Conservation (phyloP, 2,888 invertebrate genomes). For the Clepsis dumicolana region DNA sequence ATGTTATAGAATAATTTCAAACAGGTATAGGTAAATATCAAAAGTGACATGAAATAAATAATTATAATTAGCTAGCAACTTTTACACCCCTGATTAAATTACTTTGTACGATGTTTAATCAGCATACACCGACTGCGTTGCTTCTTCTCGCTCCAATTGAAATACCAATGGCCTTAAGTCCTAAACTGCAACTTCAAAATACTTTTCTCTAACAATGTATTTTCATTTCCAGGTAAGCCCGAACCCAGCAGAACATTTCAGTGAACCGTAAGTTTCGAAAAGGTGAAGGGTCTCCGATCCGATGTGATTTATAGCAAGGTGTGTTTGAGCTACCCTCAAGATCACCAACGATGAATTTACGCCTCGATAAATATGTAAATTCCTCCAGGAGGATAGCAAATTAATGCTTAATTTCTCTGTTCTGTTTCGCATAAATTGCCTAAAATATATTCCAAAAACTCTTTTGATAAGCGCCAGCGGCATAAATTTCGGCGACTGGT, state of each 20-base stretch:
- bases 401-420: conserved; percentile 77
- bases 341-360: conserved; percentile 70
- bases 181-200: neutral
- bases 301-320: conserved; percentile 42
- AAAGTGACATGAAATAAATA: too few relatives aligned
- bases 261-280: conserved; percentile 27
- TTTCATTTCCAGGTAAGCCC: conserved; percentile 37
- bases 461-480: conserved; percentile 62
- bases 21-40: too few relatives aligned
- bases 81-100: too few relatives aligned
- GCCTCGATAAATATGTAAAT: conserved; percentile 79
- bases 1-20: neutral
- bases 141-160: too few relatives aligned
- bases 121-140: too few relatives aligned
- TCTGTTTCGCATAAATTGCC: conserved; percentile 75
- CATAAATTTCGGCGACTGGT: conserved; percentile 61
- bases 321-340: conserved; percentile 51
- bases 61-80: too few relatives aligned
- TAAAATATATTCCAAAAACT: conserved; percentile 70
- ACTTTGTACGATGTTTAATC: too few relatives aligned
- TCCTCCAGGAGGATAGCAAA: conserved; percentile 69
- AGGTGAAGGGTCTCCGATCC: conserved; percentile 28
- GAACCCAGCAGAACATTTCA: conserved; percentile 3
- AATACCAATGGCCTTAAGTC: too few relatives aligned
- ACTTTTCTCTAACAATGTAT: conserved; percentile 2